These are phyloP conservation scores for Antedon mediterranea DNA, from an alignment of 53 echinoderm and acorn worm species.

Conservation along the genomic window DNA sequence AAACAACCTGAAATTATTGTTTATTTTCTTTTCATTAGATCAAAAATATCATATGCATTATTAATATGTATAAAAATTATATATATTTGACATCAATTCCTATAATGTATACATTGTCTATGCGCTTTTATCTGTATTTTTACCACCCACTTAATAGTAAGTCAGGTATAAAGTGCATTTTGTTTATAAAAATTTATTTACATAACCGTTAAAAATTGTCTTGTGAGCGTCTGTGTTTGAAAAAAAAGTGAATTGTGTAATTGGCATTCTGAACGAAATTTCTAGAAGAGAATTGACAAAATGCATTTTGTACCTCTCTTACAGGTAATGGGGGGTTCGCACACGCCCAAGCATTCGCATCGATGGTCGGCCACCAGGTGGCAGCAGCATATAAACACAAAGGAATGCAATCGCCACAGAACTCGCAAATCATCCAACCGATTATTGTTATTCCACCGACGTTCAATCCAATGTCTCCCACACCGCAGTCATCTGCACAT, in stretches of 20 bases:
- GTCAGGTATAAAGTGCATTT: slow-evolving; percentile 1
- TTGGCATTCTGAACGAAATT: background rate
- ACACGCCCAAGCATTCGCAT: slow-evolving; percentile 94
- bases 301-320: slow-evolving; percentile 9
- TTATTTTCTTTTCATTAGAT: too few relatives aligned
- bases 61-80: too few relatives aligned
- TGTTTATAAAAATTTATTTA: background rate
- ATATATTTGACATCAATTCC: too few relatives aligned
- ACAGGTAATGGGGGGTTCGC: slow-evolving; percentile 60
- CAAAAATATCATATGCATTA: too few relatives aligned
- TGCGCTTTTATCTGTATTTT: background rate
- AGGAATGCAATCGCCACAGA: slow-evolving; percentile 15
- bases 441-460: slow-evolving; percentile 92
- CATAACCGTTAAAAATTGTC: background rate
- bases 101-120: too few relatives aligned
- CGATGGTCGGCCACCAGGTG: slow-evolving; percentile 86
- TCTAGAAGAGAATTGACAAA: background rate
- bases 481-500: slow-evolving; percentile 27
- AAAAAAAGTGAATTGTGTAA: background rate
- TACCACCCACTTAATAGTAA: background rate
- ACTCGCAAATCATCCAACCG: slow-evolving; percentile 91
- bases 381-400: slow-evolving; percentile 85
- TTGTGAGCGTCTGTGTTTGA: background rate
- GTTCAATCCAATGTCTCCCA: slow-evolving; percentile 17
- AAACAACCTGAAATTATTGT: too few relatives aligned